Percentiles rank a stretch among this genome's conserved stretches.
These are phyloP conservation scores for Takifugu ocellatus DNA, from an alignment of 2,797 vertebrate genomes.

Conservation along the genomic window DNA sequence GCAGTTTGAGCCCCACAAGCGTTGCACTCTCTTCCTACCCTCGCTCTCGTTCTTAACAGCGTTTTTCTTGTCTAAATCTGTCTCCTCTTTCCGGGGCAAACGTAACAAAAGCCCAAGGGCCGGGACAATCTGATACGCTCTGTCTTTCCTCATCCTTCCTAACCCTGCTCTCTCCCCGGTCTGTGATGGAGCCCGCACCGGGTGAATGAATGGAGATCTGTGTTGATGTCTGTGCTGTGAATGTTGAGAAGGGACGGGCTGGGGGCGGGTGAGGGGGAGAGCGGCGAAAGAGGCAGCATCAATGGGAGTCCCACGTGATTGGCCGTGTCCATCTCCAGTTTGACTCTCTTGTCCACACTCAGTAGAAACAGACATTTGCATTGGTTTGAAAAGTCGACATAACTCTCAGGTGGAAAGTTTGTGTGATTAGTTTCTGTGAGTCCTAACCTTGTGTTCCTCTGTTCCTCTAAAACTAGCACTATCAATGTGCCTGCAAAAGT, in stretches of 20 bases:
- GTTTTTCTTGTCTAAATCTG: slow-evolving; percentile 44
- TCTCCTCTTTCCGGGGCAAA: slow-evolving; percentile 56
- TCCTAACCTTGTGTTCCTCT: no score
- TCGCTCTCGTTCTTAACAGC: slow-evolving; percentile 23
- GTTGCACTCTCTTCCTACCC: slow-evolving; percentile 17
- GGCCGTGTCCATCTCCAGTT: slow-evolving; percentile 58
- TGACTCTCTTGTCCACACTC: slow-evolving; percentile 69
- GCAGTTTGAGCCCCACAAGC: slow-evolving; percentile 19
- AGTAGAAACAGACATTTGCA: slow-evolving; percentile 48
- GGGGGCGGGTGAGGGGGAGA: slow-evolving; percentile 22
- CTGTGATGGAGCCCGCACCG: slow-evolving; percentile 60
- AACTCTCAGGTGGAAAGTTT: slow-evolving; percentile 32
- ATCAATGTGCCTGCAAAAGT: no score
- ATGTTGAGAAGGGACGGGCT: slow-evolving; percentile 64
- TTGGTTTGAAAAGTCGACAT: slow-evolving; percentile 9
- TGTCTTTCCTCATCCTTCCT: slow-evolving; percentile 58
- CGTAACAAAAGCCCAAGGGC: slow-evolving; percentile 56
- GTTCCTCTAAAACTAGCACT: no score
- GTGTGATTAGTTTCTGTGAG: neutral
- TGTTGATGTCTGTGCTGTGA: slow-evolving; percentile 70
- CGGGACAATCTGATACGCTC: slow-evolving; percentile 56
- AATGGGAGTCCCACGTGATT: slow-evolving; percentile 57
- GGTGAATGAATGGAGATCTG: slow-evolving; percentile 77
- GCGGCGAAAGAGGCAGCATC: slow-evolving; percentile 49
- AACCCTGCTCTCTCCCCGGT: slow-evolving; percentile 51